Evolutionary conservation across 2,888 invertebrate species (phyloP).

Genomic region (Limenitis camilla): DNA sequence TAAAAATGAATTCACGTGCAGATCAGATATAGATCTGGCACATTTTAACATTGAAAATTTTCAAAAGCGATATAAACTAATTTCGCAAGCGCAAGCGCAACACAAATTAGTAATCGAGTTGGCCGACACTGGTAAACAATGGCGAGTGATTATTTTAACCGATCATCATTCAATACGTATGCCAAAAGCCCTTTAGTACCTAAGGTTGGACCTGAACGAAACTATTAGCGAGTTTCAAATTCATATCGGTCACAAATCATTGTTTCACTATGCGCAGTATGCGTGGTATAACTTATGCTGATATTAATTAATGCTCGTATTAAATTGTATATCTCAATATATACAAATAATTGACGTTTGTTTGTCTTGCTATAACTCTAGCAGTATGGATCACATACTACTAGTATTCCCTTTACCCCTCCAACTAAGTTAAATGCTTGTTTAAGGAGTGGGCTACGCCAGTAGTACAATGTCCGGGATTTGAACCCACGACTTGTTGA

Average conservation of each 20-base stretch:
- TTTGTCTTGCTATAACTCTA: no score
- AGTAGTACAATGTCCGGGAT: no score
- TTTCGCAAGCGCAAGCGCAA: conserved; percentile 15
- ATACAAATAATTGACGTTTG: no score
- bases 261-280: conserved; percentile 4
- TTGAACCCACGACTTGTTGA: no score
- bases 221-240: conserved; percentile 26
- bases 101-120: conserved; percentile 21
- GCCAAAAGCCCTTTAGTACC: conserved; percentile 23
- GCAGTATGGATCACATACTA: no score
- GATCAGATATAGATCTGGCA: not conserved
- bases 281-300: not conserved
- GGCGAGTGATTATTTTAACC: conserved; percentile 12
- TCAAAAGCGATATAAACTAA: not conserved
- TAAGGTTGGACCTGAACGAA: conserved; percentile 15
- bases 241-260: conserved; percentile 11
- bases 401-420: no score
- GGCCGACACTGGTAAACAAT: conserved; percentile 20
- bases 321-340: not conserved
- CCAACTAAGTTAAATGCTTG: no score
- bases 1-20: no score
- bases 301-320: not conserved
- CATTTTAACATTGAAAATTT: not conserved
- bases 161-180: conserved; percentile 9
- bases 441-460: no score